Evolutionary conservation across 2,888 invertebrate genomes (phyloP).

Genomic region (Phortica magna): DNA sequence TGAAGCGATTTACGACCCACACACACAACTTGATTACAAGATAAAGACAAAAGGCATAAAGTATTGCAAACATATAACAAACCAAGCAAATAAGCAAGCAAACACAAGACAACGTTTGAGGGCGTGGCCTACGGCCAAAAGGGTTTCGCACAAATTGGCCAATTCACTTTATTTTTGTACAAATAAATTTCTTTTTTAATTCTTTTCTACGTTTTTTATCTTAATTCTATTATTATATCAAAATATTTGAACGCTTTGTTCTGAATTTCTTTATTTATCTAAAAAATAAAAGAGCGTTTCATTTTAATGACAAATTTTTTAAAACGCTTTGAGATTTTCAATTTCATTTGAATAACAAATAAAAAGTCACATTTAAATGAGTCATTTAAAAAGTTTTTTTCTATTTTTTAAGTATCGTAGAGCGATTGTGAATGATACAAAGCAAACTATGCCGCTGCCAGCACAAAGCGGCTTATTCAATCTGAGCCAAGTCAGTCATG

Average conservation of each 20-base stretch:
- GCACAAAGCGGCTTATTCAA: too few relatives aligned
- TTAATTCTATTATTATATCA: background rate
- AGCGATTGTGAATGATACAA: too few relatives aligned
- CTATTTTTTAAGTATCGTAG: background rate
- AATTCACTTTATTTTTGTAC: too few relatives aligned
- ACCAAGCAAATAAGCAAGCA: background rate
- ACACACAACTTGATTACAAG: slow-evolving; percentile 20
- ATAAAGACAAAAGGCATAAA: background rate
- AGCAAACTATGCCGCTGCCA: too few relatives aligned
- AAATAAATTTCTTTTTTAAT: background rate
- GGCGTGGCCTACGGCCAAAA: background rate
- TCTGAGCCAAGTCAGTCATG: background rate
- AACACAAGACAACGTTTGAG: background rate
- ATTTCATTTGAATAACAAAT: background rate
- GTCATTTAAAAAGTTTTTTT: slow-evolving; percentile 12
- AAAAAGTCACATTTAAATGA: slow-evolving; percentile 9
- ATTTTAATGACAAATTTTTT: too few relatives aligned
- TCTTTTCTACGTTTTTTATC: background rate
- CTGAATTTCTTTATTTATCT: background rate
- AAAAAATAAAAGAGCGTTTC: background rate
- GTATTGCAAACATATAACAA: background rate
- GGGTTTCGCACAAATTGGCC: too few relatives aligned
- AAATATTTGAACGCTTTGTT: slow-evolving; percentile 4
- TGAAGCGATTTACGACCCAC: slow-evolving; percentile 16
- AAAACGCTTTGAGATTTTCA: background rate